Percentiles rank a stretch among this genome's conserved stretches.
phyloP scores from a whole-genome alignment of 2,797 vertebrate species.

The Channa striata region DNA sequence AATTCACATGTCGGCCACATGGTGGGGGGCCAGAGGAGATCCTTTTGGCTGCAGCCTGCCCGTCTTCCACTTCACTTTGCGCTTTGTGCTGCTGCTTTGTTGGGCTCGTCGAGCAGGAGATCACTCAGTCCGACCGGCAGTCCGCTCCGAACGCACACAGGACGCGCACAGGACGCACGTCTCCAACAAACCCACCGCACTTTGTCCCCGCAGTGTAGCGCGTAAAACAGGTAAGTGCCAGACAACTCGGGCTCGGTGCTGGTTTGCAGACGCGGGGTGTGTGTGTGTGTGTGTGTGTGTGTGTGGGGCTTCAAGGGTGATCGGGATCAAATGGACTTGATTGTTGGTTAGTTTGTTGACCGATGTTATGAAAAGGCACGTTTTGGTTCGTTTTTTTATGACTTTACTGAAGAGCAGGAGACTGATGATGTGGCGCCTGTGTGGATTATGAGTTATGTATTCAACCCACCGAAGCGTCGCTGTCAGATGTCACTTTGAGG shows the following conservation, averaged over 20 bases:
- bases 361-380: fast-evolving
- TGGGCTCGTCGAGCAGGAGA: slow-evolving; percentile 17
- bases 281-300: background rate
- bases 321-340: background rate
- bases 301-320: slow-evolving; percentile 3
- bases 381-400: background rate
- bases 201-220: slow-evolving; percentile 6
- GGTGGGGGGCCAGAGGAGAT: slow-evolving; percentile 45
- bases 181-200: background rate
- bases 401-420: no score
- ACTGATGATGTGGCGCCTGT: slow-evolving; percentile 39
- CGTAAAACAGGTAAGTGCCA: slow-evolving; percentile 53
- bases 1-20: slow-evolving; percentile 39
- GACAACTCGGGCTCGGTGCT: no score
- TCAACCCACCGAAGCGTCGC: background rate
- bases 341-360: background rate
- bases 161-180: background rate
- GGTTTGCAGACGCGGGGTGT: slow-evolving; percentile 13
- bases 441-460: slow-evolving; percentile 1
- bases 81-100: slow-evolving; percentile 25
- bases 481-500: background rate
- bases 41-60: background rate
- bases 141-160: slow-evolving; percentile 7
- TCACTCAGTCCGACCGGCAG: slow-evolving; percentile 28
- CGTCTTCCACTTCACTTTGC: background rate